These are phyloP conservation scores for Pollenia griseotomentosa DNA, from an alignment of 2,888 invertebrate species.

Conservation along the genomic window DNA sequence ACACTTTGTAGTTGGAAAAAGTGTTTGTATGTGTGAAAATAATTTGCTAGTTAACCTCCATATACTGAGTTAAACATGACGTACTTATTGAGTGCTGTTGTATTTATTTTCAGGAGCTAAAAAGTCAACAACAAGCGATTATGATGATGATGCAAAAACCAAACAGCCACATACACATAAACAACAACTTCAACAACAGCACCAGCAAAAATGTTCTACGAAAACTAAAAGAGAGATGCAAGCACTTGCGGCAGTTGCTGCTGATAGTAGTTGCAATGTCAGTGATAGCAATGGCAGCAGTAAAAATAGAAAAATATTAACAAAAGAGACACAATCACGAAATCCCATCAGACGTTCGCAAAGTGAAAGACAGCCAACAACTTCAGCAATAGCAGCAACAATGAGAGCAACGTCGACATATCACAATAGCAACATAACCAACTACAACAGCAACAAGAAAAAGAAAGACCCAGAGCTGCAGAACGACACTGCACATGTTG, in stretches of 20 bases:
- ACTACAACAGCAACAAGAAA: conserved; percentile 41
- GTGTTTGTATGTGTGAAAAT: conserved; percentile 20
- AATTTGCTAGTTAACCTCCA: conserved; percentile 60
- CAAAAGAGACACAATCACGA: conserved; percentile 81
- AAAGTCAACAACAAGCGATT: conserved; percentile 76
- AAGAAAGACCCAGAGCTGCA: conserved; percentile 44
- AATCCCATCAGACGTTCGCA: conserved; percentile 84
- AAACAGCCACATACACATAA: conserved; percentile 57
- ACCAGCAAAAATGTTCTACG: conserved; percentile 49
- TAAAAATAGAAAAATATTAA: conserved; percentile 65
- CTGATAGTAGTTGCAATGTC: conserved; percentile 58
- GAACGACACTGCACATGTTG: conserved; percentile 48
- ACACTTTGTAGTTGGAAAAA: conserved; percentile 4
- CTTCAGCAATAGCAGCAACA: conserved; percentile 63
- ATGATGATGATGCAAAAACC: conserved; percentile 79
- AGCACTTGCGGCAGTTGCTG: conserved; percentile 78
- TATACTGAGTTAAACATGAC: conserved; percentile 42
- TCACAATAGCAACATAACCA: conserved; percentile 60
- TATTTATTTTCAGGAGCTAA: conserved; percentile 71
- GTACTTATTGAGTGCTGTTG: conserved; percentile 67
- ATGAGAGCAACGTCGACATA: conserved; percentile 56
- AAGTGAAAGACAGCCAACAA: conserved; percentile 80
- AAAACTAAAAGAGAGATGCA: conserved; percentile 69
- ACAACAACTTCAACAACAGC: conserved; percentile 59
- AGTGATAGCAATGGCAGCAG: conserved; percentile 63